Evolutionary conservation across 2,888 invertebrate genomes (phyloP).

Genomic region (Diarsia rubi): DNA sequence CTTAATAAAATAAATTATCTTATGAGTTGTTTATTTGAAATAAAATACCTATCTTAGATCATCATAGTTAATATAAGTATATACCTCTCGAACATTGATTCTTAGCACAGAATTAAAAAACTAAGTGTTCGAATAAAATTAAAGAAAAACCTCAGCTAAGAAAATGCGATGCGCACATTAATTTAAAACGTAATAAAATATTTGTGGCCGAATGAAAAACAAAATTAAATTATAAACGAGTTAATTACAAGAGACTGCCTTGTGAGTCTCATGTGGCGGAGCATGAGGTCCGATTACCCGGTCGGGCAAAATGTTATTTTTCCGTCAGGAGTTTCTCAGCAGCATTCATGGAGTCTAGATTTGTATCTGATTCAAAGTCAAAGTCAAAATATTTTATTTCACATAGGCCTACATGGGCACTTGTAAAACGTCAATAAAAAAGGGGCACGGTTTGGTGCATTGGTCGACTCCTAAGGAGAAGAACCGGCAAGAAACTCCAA

Average conservation of each 20-base stretch:
- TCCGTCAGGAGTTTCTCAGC: too few species aligned
- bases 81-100: constrained; percentile 3
- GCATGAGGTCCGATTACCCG: too few species aligned
- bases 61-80: not conserved
- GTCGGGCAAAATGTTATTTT: too few species aligned
- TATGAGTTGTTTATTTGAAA: not conserved
- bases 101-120: not conserved
- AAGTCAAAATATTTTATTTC: too few species aligned
- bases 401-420: too few species aligned
- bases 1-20: not conserved
- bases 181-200: constrained; percentile 12
- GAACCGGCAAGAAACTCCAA: too few species aligned
- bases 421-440: too few species aligned
- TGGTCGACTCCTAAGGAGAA: too few species aligned
- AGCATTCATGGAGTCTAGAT: too few species aligned
- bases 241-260: not conserved
- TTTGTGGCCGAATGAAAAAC: not conserved
- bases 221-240: constrained; percentile 22
- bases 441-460: too few species aligned
- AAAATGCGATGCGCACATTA: constrained; percentile 27
- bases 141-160: not conserved
- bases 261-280: too few species aligned
- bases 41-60: not conserved
- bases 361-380: too few species aligned
- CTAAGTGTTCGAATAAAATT: not conserved